Base-by-base conservation (phyloP, 1,140 invertebrate genomes). In the Heliconius hermathena region DNA sequence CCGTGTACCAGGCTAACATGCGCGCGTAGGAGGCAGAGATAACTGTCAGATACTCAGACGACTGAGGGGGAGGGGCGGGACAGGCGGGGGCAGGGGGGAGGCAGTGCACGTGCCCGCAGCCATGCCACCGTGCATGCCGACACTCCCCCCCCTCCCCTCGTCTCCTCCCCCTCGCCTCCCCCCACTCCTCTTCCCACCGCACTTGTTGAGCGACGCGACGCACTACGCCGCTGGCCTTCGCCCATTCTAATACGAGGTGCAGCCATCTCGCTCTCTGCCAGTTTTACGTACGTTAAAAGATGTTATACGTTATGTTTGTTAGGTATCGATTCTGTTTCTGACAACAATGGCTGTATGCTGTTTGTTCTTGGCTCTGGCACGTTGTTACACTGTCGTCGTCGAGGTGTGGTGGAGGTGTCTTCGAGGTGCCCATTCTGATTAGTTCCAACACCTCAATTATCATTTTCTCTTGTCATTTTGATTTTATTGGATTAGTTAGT, bases 121-220 rank as follows among this genome's bases (percentile, higher is more conserved):
- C 82, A 84, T 85, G 79, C 78, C 74, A 82, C 83, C 77, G 86
- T 86, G 85, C 82, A 82, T 84, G 89, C 88, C 88, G 83, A 85
- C 60, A 13, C 9, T 11, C 26, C 22, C 2, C 60, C 26, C 9
- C n/a, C n/a, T n/a, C n/a, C n/a, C n/a, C 26, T 22, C 2, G 9
- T 3, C 22, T 5, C 8, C 22, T 13, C 8, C n/a, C 54, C n/a
- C 26, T 22, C 2, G 9, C 11, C 22, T 5, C 8, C 22, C 26
- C 8, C n/a, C 54, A 3, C n/a, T 11, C 9, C 26, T 26, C 85
- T 86, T 85, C 83, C 88, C 85, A 86, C 86, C 89, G 86, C 89
- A 92, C 92, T 93, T 93, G 92, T 92, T 94, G 91, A 90, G 85
- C 89, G 85, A 87, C 60, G 60, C 60, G 60, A 66, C 60, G 60